Conservation (phyloP, 2,797 vertebrate species). For the Pipistrellus pipistrellus region DNA sequence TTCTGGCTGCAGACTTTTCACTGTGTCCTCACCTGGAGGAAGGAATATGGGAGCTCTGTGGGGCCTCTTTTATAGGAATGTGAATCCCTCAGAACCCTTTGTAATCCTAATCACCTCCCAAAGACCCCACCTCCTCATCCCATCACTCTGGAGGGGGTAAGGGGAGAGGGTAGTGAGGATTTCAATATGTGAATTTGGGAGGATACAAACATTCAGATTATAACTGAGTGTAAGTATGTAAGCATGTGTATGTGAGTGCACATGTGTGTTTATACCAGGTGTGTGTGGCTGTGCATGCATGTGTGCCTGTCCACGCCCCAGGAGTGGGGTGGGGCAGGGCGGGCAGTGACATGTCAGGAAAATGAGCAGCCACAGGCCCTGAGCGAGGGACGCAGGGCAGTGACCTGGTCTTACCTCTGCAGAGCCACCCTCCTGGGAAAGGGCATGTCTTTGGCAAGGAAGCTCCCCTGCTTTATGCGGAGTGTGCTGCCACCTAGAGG, state of each 20-base stretch:
- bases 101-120: no score
- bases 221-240: background rate
- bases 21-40: no score
- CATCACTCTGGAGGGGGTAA: no score
- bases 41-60: background rate
- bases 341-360: background rate
- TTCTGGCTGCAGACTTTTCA: background rate
- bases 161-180: background rate
- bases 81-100: no score
- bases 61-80: background rate
- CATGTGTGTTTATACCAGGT: no score
- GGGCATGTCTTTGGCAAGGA: background rate
- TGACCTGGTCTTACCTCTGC: background rate
- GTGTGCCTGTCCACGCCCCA: background rate
- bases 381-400: background rate
- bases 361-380: background rate
- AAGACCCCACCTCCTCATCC: no score
- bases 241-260: no score
- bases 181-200: background rate
- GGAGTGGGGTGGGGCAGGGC: background rate
- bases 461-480: background rate
- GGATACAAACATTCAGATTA: background rate
- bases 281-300: background rate
- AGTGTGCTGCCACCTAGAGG: conserved; percentile 69
- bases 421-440: background rate